Evolutionary conservation across 2,888 invertebrate species (phyloP).

Genomic region (Drosophila setosimentum): DNA sequence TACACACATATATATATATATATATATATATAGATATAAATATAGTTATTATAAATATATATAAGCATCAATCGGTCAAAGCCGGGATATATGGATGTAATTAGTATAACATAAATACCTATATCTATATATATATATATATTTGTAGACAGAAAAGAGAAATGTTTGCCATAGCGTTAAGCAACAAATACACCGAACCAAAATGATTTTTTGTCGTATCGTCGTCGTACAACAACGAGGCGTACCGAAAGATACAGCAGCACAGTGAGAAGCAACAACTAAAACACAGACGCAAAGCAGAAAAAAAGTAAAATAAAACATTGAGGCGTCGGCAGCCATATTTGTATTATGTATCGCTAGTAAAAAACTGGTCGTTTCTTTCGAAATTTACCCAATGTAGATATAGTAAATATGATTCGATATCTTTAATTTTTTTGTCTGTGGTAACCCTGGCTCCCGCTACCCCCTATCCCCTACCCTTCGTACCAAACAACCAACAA

Average conservation of each 20-base stretch:
- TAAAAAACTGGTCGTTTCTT: constrained; percentile 33
- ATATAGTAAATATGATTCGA: not conserved
- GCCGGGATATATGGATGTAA: not conserved
- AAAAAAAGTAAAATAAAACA: constrained; percentile 18
- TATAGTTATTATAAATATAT: not conserved
- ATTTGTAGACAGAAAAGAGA: constrained; percentile 20
- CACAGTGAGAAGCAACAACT: constrained; percentile 64
- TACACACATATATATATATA: constrained; percentile 13
- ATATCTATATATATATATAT: constrained; percentile 17
- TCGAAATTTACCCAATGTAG: constrained; percentile 16
- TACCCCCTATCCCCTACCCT: not conserved
- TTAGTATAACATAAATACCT: constrained; percentile 20
- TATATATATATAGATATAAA: constrained; percentile 15
- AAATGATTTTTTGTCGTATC: constrained; percentile 33
- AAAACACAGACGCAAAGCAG: constrained; percentile 54
- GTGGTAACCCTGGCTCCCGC: not conserved
- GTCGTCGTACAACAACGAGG: constrained; percentile 44
- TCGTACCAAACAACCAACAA: not conserved
- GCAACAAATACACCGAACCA: constrained; percentile 28
- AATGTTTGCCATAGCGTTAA: constrained; percentile 46
- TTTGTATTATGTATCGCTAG: constrained; percentile 32
- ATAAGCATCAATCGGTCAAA: not conserved
- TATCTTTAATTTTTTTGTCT: not conserved
- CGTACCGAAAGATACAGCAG: constrained; percentile 72
- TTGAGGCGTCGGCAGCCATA: constrained; percentile 58